Evolutionary conservation across 2,888 invertebrate species (phyloP).

Genomic region (Bombylius discolor): DNA sequence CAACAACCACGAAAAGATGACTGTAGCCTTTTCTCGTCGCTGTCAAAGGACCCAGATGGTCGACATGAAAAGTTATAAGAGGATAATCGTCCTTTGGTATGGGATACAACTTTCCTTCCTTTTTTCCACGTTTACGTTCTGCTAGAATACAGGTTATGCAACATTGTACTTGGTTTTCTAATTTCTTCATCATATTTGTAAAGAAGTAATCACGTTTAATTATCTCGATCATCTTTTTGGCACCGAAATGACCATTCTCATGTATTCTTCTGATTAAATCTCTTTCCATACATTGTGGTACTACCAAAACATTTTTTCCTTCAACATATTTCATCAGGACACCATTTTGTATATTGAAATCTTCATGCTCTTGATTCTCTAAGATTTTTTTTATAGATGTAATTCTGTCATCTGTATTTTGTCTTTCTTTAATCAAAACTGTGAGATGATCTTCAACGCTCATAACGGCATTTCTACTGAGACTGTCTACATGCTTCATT

Average conservation of each 20-base stretch:
- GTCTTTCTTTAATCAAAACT: background rate
- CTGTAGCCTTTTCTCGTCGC: no score
- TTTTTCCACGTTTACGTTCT: no score
- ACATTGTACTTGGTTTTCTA: no score
- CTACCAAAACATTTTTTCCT: background rate
- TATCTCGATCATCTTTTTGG: conserved; percentile 5
- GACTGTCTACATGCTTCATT: background rate
- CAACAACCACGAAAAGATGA: no score
- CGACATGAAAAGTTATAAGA: no score
- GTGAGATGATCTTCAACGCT: background rate
- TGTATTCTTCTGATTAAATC: background rate
- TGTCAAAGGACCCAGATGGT: no score
- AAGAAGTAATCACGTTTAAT: no score
- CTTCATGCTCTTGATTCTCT: background rate
- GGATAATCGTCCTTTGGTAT: no score
- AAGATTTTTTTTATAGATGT: background rate
- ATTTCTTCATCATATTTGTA: no score
- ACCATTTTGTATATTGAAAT: background rate
- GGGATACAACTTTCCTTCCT: no score
- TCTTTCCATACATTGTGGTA: background rate
- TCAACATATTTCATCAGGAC: background rate
- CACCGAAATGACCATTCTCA: background rate
- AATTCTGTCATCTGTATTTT: background rate
- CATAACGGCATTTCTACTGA: background rate
- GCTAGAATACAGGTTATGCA: no score